Percentiles rank a stretch among this genome's conserved stretches.
These are phyloP conservation scores for Ceyx erithaca DNA, from an alignment of 2,797 vertebrate species.

Conservation along the genomic window DNA sequence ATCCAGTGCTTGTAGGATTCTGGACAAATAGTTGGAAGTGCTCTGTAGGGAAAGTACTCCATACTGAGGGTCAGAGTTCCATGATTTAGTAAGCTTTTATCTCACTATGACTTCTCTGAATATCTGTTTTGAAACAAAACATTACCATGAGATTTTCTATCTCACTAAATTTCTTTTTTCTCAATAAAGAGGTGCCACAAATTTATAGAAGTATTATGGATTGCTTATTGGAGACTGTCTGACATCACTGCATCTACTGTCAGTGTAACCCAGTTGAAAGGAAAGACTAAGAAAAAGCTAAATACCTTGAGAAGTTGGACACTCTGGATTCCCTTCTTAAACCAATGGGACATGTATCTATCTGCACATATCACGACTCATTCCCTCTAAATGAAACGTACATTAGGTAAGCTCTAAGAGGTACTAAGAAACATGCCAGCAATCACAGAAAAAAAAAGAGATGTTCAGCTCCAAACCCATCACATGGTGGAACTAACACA, in stretches of 20 bases:
- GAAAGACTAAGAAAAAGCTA: neutral
- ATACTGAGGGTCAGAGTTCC: conserved; percentile 13
- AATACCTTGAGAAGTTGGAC: neutral
- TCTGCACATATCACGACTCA: neutral
- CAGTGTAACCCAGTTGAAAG: neutral
- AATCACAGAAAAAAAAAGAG: neutral
- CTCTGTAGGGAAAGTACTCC: conserved; percentile 4
- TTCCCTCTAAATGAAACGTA: neutral
- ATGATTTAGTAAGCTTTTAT: conserved; percentile 18
- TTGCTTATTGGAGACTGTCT: neutral
- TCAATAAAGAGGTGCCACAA: neutral
- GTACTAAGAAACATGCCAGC: neutral
- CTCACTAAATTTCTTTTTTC: neutral
- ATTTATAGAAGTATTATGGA: neutral
- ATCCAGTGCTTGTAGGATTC: conserved; percentile 36
- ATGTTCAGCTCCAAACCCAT: neutral
- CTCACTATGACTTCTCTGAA: neutral
- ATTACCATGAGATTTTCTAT: conserved; percentile 1
- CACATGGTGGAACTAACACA: accelerated
- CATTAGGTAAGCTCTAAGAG: neutral
- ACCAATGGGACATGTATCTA: neutral
- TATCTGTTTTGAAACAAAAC: conserved; percentile 12
- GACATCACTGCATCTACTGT: neutral
- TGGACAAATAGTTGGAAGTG: conserved; percentile 2
- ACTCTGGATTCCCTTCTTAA: neutral